phyloP scores from a whole-genome alignment of 2,797 vertebrate species.

The Loriculus beryllinus region DNA sequence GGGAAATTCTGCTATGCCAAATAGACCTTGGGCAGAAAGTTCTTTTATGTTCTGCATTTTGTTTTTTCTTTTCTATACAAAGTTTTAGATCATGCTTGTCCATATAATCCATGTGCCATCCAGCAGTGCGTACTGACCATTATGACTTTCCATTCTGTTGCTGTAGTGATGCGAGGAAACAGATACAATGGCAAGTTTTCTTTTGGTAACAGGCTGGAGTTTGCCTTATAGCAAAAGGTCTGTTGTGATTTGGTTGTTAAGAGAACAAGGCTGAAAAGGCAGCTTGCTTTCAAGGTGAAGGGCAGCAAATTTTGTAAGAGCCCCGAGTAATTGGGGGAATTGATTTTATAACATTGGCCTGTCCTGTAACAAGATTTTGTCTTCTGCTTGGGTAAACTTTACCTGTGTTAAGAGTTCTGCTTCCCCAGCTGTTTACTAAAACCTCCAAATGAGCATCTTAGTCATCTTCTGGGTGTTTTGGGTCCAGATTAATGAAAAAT shows the following conservation, averaged over 20 bases:
- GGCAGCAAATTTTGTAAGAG: background rate
- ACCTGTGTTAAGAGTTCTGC: background rate
- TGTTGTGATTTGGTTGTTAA: background rate
- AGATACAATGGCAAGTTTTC: background rate
- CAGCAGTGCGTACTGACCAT: background rate
- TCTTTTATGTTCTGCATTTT: background rate
- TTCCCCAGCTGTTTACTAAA: background rate
- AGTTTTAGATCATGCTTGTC: background rate
- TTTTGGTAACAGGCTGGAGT: background rate
- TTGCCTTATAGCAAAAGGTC: background rate
- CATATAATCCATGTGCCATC: background rate
- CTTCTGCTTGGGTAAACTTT: background rate
- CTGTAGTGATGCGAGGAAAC: background rate
- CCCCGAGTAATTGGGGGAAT: background rate
- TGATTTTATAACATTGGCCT: background rate
- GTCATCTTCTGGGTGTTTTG: background rate
- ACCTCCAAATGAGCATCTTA: background rate
- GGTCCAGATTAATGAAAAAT: background rate
- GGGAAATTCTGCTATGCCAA: background rate
- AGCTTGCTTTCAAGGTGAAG: background rate
- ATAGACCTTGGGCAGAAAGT: background rate
- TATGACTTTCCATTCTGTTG: background rate
- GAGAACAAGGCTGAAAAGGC: background rate
- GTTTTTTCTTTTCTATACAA: background rate
- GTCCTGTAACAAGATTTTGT: background rate